Conservation (phyloP, 2,797 vertebrate genomes). For the Chaunax sp. region DNA sequence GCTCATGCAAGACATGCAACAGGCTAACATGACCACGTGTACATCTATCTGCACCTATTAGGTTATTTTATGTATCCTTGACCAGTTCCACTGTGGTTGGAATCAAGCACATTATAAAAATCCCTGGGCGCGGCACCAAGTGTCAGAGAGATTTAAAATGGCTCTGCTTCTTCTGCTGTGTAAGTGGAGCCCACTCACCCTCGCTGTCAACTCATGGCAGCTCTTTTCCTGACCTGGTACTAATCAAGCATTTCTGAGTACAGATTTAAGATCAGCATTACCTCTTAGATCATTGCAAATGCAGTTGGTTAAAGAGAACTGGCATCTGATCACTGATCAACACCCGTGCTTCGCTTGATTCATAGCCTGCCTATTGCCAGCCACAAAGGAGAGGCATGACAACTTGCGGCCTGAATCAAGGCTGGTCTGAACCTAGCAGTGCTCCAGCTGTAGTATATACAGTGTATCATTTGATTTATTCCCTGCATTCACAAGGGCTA, state of each 20-base stretch:
- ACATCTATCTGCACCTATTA: conserved; percentile 52
- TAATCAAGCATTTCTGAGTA: conserved; percentile 62
- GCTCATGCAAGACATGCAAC: conserved; percentile 12
- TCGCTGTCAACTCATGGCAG: conserved; percentile 48
- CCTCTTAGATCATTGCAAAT: conserved; percentile 60
- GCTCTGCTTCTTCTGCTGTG: conserved; percentile 59
- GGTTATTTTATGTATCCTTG: conserved; percentile 27
- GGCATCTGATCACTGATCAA: conserved; percentile 54
- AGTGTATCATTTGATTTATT: conserved; percentile 51
- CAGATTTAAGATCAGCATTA: conserved; percentile 55
- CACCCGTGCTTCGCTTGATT: conserved; percentile 51
- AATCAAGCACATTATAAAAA: conserved; percentile 51
- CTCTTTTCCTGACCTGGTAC: conserved; percentile 52
- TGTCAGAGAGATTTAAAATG: conserved; percentile 69
- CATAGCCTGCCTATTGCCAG: conserved; percentile 29
- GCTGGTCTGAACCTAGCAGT: conserved; percentile 31
- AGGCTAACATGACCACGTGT: conserved; percentile 18
- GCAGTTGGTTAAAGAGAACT: conserved; percentile 45
- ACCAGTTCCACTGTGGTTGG: conserved; percentile 41
- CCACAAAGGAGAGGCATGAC: conserved; percentile 38
- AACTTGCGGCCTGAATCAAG: conserved; percentile 31
- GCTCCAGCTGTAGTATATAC: conserved; percentile 11
- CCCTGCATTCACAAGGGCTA: conserved; percentile 22
- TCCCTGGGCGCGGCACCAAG: conserved; percentile 61
- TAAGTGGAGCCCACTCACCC: conserved; percentile 65